These are phyloP conservation scores for Megalopta genalis DNA, from an alignment of 1,140 invertebrate species.

Conservation along the genomic window DNA sequence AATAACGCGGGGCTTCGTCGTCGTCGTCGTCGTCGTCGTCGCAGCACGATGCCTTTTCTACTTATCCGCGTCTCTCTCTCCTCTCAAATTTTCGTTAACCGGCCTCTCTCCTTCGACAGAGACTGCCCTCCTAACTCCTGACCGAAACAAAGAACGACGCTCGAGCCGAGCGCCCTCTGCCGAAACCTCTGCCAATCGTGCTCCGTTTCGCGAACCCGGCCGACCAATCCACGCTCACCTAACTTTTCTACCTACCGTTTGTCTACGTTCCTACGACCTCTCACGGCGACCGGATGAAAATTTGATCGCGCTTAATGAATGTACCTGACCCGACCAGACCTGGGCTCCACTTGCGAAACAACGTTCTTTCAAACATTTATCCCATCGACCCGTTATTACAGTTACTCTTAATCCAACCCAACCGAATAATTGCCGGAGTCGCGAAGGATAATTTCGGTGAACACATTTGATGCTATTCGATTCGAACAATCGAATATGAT, in stretches of 20 bases:
- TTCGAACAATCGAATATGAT: too few species aligned
- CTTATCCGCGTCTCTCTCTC: constrained; percentile 22
- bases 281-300: constrained; percentile 38
- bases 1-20: constrained; percentile 42
- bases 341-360: not conserved
- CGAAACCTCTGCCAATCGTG: constrained; percentile 34
- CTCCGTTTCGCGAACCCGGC: constrained; percentile 17
- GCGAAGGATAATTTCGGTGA: too few species aligned
- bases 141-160: constrained; percentile 80
- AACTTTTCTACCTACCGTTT: not conserved
- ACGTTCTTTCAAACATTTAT: not conserved
- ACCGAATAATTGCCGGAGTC: too few species aligned
- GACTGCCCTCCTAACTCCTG: constrained; percentile 74
- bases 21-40: constrained; percentile 37
- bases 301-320: constrained; percentile 19
- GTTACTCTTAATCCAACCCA: too few species aligned
- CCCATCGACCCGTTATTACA: too few species aligned
- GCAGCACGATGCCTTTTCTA: constrained; percentile 8
- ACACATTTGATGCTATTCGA: too few species aligned
- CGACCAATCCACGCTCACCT: constrained; percentile 34
- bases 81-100: constrained; percentile 65
- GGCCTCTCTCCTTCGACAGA: constrained; percentile 72
- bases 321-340: constrained; percentile 6
- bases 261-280: constrained; percentile 29
- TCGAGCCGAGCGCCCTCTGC: constrained; percentile 58